These are phyloP conservation scores for Phalacrocorax carbo DNA, from an alignment of 2,113 vertebrate genomes.

Conservation along the genomic window DNA sequence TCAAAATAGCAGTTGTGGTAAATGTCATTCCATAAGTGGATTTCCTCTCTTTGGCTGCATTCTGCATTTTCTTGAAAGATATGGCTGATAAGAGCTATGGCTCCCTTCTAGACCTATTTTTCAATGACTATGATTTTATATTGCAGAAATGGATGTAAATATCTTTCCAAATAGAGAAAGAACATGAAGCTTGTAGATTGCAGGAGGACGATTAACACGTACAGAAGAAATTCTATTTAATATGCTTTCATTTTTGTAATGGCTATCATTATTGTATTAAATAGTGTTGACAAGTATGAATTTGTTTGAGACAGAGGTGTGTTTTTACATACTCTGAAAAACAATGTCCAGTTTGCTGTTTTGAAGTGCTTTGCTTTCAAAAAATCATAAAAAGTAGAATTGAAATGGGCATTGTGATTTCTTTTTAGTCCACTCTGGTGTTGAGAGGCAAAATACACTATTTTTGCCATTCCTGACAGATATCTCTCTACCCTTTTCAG, in stretches of 20 bases:
- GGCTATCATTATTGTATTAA: neutral
- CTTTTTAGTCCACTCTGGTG: neutral
- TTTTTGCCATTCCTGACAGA: conserved; percentile 4
- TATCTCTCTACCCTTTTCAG: neutral
- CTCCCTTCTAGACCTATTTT: neutral
- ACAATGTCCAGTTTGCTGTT: neutral
- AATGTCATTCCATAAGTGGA: neutral
- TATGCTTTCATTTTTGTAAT: neutral
- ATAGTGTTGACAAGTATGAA: neutral
- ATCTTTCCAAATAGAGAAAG: neutral
- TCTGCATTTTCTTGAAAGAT: neutral
- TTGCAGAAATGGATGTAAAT: neutral
- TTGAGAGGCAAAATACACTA: neutral
- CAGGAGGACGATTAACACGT: neutral
- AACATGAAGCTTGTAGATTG: neutral
- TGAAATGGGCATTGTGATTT: neutral
- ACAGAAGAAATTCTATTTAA: neutral
- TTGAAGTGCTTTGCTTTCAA: neutral
- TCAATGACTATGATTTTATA: neutral
- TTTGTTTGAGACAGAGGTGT: neutral
- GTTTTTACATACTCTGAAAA: neutral
- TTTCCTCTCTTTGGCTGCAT: neutral
- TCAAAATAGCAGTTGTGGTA: neutral
- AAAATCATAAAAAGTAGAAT: neutral
- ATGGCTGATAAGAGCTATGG: neutral